phyloP scores from a whole-genome alignment of 2,113 vertebrate genomes.

The Columba janthina region DNA sequence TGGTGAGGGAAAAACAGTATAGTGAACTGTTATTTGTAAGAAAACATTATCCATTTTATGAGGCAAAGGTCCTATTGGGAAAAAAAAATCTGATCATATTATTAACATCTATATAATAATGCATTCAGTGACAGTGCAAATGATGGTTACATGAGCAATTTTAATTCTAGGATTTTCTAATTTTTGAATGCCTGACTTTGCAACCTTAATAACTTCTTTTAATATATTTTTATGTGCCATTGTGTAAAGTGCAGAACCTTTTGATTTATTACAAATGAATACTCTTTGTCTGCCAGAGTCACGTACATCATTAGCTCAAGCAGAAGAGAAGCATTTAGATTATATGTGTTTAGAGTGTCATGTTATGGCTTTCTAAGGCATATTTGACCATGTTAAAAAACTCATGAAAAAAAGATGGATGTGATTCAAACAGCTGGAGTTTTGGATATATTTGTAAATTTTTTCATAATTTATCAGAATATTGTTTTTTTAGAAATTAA shows the following conservation, averaged over 20 bases:
- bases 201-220: constrained; percentile 13
- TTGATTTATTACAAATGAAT: constrained; percentile 49
- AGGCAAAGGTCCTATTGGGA: neutral
- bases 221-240: constrained; percentile 34
- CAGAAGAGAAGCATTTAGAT: neutral
- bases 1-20: neutral
- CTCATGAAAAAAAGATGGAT: neutral
- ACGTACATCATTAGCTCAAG: constrained; percentile 15
- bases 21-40: neutral
- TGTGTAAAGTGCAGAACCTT: neutral
- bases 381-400: neutral
- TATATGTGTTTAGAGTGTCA: neutral
- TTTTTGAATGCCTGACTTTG: constrained; percentile 46
- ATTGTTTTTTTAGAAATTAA: neutral
- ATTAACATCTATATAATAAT: neutral
- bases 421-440: neutral
- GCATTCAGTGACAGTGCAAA: neutral
- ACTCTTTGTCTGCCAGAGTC: neutral
- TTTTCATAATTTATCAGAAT: neutral
- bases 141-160: constrained; percentile 16
- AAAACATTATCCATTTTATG: neutral
- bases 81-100: neutral
- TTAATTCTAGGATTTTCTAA: neutral
- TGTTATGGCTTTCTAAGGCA: neutral
- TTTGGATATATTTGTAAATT: neutral